A percentile compares a stretch with the other conserved stretches of the same genome.
phyloP scores from a whole-genome alignment of 1,140 invertebrate species.

The Ceratoteleas bidentatus region DNA sequence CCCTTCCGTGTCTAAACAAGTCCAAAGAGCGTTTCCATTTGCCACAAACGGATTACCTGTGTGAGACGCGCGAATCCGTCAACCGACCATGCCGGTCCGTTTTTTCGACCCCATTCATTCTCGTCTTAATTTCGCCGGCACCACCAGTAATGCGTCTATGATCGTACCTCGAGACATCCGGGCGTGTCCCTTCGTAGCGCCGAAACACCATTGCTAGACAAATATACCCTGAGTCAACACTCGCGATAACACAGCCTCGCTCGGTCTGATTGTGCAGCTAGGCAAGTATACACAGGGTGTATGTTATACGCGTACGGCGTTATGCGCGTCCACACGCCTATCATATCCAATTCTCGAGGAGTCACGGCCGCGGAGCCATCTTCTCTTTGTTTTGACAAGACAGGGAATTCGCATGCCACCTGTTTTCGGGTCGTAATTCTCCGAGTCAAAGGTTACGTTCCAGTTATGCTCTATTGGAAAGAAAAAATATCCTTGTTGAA shows the following conservation, averaged over 20 bases:
- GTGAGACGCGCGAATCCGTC: constrained; percentile 21
- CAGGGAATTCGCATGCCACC: constrained; percentile 29
- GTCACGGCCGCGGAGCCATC: constrained; percentile 19
- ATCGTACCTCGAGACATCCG: constrained; percentile 69
- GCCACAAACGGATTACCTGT: constrained; percentile 46
- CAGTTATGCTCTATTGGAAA: too few species aligned
- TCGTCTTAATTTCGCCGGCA: constrained; percentile 55
- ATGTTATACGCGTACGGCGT: constrained; percentile 58
- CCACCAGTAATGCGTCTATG: constrained; percentile 72
- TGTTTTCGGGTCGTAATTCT: background rate
- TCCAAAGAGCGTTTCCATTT: constrained; percentile 53
- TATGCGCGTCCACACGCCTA: constrained; percentile 67
- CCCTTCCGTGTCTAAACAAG: constrained; percentile 51
- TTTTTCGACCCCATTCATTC: constrained; percentile 15
- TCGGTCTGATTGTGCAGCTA: constrained; percentile 72
- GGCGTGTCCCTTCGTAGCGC: constrained; percentile 53
- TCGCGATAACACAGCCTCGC: constrained; percentile 75
- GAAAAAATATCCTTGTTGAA: too few species aligned
- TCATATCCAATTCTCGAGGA: constrained; percentile 59
- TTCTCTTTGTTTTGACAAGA: constrained; percentile 56
- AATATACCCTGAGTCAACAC: constrained; percentile 81
- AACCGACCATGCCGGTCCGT: too few species aligned
- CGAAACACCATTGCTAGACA: constrained; percentile 79
- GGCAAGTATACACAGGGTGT: constrained; percentile 62
- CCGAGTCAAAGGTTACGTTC: too few species aligned